Evolutionary conservation across 2,797 vertebrate species (phyloP).

Genomic region (Acanthopagrus latus): DNA sequence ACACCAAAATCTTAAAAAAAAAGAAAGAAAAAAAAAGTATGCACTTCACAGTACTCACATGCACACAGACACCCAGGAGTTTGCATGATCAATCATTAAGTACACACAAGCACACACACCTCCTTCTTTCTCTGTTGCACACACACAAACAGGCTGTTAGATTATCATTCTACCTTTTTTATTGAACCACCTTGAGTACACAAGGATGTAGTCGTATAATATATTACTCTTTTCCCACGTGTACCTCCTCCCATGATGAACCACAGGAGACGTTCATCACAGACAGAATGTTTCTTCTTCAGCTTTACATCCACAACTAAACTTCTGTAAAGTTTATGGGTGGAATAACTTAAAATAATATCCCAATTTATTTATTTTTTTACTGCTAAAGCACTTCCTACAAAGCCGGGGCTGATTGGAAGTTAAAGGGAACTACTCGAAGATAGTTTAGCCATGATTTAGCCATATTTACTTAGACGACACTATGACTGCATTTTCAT

Average conservation of each 20-base stretch:
- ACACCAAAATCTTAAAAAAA: background rate
- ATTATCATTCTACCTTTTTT: slow-evolving; percentile 13
- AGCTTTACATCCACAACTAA: background rate
- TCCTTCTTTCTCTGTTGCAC: background rate
- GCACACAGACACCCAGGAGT: background rate
- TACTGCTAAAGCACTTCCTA: too few relatives aligned
- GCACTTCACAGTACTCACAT: background rate
- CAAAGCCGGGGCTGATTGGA: too few relatives aligned
- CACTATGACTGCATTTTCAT: too few relatives aligned
- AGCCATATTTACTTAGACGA: too few relatives aligned
- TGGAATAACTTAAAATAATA: too few relatives aligned
- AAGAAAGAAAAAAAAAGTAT: too few relatives aligned
- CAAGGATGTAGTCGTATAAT: slow-evolving; percentile 63
- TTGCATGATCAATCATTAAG: background rate
- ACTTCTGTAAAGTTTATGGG: background rate
- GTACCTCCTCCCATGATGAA: slow-evolving; percentile 3
- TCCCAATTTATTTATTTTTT: too few relatives aligned
- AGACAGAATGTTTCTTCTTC: background rate
- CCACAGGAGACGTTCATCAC: background rate
- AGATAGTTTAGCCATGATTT: too few relatives aligned
- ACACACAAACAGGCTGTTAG: background rate
- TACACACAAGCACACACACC: slow-evolving; percentile 20
- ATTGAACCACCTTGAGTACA: slow-evolving; percentile 71
- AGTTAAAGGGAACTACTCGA: too few relatives aligned
- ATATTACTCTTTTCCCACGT: background rate